phyloP scores from a whole-genome alignment of 2,888 invertebrate species.

The Drosophila villosipedis region DNA sequence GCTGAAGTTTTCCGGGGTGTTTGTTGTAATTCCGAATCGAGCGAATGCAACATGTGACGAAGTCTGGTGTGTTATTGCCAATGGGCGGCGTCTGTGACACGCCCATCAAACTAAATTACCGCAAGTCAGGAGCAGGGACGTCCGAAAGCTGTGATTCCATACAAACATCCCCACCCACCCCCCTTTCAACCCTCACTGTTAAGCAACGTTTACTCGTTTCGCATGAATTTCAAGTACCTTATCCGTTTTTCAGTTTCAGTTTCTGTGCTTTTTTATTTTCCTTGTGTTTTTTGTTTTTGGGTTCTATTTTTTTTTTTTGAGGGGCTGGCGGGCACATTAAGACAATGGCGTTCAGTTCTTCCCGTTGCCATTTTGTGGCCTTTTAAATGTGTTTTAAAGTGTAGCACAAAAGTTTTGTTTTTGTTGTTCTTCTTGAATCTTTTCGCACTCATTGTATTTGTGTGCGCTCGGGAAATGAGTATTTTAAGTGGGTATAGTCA shows the following conservation, averaged over 20 bases:
- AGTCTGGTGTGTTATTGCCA: slow-evolving; percentile 45
- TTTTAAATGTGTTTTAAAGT: slow-evolving; percentile 66
- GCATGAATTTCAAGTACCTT: slow-evolving; percentile 68
- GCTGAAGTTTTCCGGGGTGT: neutral
- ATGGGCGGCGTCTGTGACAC: slow-evolving; percentile 67
- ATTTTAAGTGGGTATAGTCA: slow-evolving; percentile 14
- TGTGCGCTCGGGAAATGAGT: slow-evolving; percentile 10
- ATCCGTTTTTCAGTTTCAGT: slow-evolving; percentile 22
- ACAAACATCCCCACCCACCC: neutral
- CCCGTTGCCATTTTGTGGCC: slow-evolving; percentile 62
- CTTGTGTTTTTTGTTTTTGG: slow-evolving; percentile 1
- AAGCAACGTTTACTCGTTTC: slow-evolving; percentile 49
- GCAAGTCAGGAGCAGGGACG: slow-evolving; percentile 26
- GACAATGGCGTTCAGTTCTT: slow-evolving; percentile 48
- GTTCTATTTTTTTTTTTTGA: slow-evolving; percentile 11
- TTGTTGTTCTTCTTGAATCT: slow-evolving; percentile 18
- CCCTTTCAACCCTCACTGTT: neutral
- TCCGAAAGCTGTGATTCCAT: slow-evolving; percentile 44
- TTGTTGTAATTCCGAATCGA: neutral
- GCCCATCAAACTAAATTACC: slow-evolving; percentile 80
- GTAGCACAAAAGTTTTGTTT: slow-evolving; percentile 37
- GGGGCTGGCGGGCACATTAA: slow-evolving; percentile 55
- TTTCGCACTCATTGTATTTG: slow-evolving; percentile 46
- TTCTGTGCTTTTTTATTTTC: slow-evolving; percentile 4
- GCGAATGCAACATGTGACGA: slow-evolving; percentile 71